These are phyloP conservation scores for Cathartes aura DNA, from an alignment of 2,113 vertebrate species.

Conservation along the genomic window DNA sequence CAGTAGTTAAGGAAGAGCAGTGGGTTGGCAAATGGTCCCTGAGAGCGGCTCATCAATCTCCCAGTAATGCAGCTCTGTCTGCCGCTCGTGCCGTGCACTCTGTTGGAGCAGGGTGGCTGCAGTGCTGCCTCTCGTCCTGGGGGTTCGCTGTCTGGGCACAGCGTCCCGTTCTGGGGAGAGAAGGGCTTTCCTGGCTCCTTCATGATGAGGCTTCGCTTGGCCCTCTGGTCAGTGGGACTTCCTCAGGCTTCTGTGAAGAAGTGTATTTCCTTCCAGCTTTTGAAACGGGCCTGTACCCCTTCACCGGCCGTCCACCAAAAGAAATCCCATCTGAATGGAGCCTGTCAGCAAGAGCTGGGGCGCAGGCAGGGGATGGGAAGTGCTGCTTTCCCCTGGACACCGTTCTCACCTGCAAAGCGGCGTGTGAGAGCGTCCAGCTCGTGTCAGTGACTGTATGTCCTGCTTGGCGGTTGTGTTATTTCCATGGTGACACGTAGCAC, in stretches of 20 bases:
- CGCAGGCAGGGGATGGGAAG: background rate
- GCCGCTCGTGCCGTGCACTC: background rate
- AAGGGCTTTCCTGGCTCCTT: background rate
- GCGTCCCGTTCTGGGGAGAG: background rate
- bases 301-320: background rate
- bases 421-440: background rate
- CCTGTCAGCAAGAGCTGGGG: background rate
- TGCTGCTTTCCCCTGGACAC: background rate
- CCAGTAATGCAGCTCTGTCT: fast-evolving
- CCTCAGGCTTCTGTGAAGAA: background rate
- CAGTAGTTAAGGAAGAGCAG: background rate
- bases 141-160: background rate
- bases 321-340: too few species aligned
- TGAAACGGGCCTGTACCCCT: background rate
- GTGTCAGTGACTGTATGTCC: background rate
- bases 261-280: background rate
- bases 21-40: background rate
- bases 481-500: background rate
- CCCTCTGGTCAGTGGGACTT: too few species aligned
- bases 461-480: background rate
- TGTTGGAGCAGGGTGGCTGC: background rate
- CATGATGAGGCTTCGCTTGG: background rate
- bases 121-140: background rate
- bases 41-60: background rate
- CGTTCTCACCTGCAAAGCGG: background rate